Evolutionary conservation across 2,888 invertebrate genomes (phyloP), one percentile per base, ranked within the genome.

Genomic region (Drymonia ruficornis): DNA sequence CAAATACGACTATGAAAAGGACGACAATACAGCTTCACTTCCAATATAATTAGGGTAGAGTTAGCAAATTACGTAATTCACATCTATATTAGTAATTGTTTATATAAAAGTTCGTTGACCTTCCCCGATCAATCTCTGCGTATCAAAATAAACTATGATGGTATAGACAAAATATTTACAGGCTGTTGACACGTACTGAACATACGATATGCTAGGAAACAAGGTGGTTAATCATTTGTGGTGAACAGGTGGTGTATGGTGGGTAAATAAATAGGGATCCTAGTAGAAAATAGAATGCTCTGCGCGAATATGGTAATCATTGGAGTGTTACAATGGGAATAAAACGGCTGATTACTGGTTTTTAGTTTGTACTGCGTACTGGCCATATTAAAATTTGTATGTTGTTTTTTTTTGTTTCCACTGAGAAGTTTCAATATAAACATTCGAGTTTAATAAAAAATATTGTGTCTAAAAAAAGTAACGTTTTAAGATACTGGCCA

Each of bases 91-190:
- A 38, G 62, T 62, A n/a, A 23, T 46, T 59, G 55, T 59, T 8
- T 55, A 61, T 55, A 58, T 55, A 16, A 55, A 54, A 58, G 70
- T 59, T 57, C 71, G 50, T 64, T 65, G 51, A 34, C 36, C 70
- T 67, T 61, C 57, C 23, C 49, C 28, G 54, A 70, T 70, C 62
- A 63, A 70, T 70, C 59, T 40, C 13, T 44, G 13, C 56, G 63
- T 56, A 70, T 63, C 64, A 64, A 66, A 69, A 71, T 64, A 70
- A 69, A 69, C 72, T 16, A 13, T 47, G 34, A 11, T 52, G 45
- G 28, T 49, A 55, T 60, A 68, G 71, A 61, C 62, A 65, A 46
- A 59, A 69, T 67, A 72, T 72, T 72, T 71, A 71, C 60, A 61
- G 47, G n/a, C 52, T 43, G 74, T 53, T 62, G 74, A 73, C 67